Conservation (phyloP, 2,113 vertebrate genomes). For the Nothocercus nigrocapillus region DNA sequence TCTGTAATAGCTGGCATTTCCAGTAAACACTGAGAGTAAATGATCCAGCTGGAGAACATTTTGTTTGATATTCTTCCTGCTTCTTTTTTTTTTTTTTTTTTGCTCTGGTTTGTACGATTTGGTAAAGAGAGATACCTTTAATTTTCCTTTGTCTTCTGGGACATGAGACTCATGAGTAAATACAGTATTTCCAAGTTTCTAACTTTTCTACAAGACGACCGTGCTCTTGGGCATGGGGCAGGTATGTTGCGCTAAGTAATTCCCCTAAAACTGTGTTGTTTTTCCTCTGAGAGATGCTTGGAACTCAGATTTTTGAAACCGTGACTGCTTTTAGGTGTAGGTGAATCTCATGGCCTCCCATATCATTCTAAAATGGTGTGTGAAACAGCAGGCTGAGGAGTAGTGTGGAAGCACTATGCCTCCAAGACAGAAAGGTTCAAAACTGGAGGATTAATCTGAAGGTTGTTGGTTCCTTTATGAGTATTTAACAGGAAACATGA, state of each 20-base stretch:
- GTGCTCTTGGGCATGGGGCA: neutral
- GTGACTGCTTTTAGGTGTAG: neutral
- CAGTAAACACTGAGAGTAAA: neutral
- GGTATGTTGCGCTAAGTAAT: neutral
- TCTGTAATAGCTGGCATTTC: neutral
- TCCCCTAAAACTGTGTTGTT: neutral
- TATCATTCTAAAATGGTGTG: neutral
- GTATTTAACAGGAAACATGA: conserved; percentile 19
- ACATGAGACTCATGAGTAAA: neutral
- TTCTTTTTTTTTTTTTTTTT: neutral
- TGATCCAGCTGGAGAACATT: neutral
- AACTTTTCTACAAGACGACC: neutral
- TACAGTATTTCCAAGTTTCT: neutral
- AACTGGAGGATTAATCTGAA: conserved; percentile 59
- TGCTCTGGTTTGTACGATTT: neutral
- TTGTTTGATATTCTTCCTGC: neutral
- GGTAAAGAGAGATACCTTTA: neutral
- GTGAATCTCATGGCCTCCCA: neutral
- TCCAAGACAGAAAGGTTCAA: conserved; percentile 40
- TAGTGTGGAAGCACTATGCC: neutral
- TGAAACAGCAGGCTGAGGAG: neutral
- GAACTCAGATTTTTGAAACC: neutral
- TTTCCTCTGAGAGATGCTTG: neutral
- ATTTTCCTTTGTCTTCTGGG: neutral
- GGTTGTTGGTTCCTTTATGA: conserved; percentile 41